phyloP scores from a whole-genome alignment of 2,888 invertebrate genomes.

The Trachelus troglodyta region DNA sequence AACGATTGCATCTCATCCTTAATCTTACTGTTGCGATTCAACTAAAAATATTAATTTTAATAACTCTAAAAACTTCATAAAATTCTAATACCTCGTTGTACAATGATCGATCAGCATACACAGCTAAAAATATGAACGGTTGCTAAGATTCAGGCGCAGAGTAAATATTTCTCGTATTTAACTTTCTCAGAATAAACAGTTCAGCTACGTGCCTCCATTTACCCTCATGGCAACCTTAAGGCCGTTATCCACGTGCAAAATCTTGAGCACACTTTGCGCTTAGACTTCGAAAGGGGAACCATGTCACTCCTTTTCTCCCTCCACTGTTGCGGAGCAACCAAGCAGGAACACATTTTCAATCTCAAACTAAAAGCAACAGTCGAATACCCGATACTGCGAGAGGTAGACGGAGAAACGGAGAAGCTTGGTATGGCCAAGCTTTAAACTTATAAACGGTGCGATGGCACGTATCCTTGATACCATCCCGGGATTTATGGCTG shows the following conservation, averaged over 20 bases:
- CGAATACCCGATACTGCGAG: conserved; percentile 23
- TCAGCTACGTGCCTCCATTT: neutral
- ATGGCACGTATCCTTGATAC: conserved; percentile 11
- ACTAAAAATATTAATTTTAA: neutral
- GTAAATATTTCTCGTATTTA: neutral
- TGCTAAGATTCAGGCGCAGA: neutral
- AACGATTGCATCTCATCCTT: neutral
- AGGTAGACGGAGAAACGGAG: conserved; percentile 8
- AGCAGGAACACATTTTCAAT: conserved; percentile 7
- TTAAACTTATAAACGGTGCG: neutral
- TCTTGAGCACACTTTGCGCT: neutral
- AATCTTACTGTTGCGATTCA: neutral
- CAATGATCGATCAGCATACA: neutral
- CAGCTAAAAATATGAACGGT: neutral
- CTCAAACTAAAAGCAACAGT: conserved; percentile 22
- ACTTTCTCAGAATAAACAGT: neutral
- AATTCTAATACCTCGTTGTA: neutral
- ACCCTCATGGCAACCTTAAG: neutral
- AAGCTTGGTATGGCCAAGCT: conserved; percentile 1
- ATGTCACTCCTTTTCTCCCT: conserved; percentile 1
- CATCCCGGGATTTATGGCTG: conserved; percentile 17
- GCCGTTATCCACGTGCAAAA: neutral
- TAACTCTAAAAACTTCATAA: neutral
- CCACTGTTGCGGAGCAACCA: neutral
- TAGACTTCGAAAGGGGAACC: neutral